phyloP scores from a whole-genome alignment of 2,888 invertebrate species.

The Ectobius pallidus region DNA sequence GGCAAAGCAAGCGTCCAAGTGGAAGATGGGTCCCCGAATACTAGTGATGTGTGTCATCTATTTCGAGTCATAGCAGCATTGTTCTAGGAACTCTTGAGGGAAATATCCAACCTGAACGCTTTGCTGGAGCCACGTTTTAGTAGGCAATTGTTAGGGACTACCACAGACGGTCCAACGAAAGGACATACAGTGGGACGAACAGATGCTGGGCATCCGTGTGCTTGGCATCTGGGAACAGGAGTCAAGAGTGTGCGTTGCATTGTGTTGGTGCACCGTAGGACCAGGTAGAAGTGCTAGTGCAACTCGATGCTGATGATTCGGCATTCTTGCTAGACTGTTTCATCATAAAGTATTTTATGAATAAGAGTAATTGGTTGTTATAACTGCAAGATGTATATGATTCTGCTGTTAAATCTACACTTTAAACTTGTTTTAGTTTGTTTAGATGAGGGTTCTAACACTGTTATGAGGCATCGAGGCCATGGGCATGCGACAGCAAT shows the following conservation, averaged over 20 bases:
- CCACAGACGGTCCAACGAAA: slow-evolving; percentile 32
- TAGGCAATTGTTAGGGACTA: slow-evolving; percentile 47
- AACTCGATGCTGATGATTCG: slow-evolving; percentile 43
- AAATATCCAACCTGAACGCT: slow-evolving; percentile 43
- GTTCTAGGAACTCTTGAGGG: slow-evolving; percentile 43
- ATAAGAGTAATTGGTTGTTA: slow-evolving; percentile 45
- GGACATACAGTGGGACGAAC: slow-evolving; percentile 33
- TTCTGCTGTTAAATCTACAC: slow-evolving; percentile 47
- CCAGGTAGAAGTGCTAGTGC: slow-evolving; percentile 44
- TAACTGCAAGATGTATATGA: slow-evolving; percentile 47
- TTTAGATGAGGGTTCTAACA: slow-evolving; percentile 44
- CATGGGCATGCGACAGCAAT: background rate
- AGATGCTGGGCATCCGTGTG: slow-evolving; percentile 28
- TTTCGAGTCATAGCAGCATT: slow-evolving; percentile 41
- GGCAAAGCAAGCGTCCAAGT: slow-evolving; percentile 30
- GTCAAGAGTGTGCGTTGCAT: slow-evolving; percentile 33
- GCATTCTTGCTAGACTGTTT: slow-evolving; percentile 45
- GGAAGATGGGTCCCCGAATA: slow-evolving; percentile 35
- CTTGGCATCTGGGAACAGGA: slow-evolving; percentile 25
- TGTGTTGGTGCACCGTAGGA: slow-evolving; percentile 40
- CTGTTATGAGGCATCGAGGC: slow-evolving; percentile 39
- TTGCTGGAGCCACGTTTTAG: slow-evolving; percentile 48
- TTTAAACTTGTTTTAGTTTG: slow-evolving; percentile 46
- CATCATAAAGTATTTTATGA: slow-evolving; percentile 45
- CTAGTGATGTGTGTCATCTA: slow-evolving; percentile 39